These are phyloP conservation scores for Silurus asotus DNA, from an alignment of 2,113 vertebrate genomes.

Conservation along the genomic window DNA sequence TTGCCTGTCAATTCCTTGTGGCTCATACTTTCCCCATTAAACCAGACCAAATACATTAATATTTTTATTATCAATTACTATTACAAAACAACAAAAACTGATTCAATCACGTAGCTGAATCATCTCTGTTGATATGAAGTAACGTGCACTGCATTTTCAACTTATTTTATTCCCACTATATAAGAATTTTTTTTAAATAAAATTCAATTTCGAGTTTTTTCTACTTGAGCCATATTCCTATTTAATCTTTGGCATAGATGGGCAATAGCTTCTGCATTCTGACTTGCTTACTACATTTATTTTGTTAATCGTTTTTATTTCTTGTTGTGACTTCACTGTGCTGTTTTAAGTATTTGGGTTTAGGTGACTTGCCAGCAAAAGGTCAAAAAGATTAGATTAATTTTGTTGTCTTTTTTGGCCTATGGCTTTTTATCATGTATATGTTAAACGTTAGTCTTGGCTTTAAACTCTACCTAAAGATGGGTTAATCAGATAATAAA, in stretches of 20 bases:
- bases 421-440: not conserved
- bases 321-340: slow-evolving; percentile 6
- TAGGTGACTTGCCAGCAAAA: not conserved
- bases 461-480: not conserved
- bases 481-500: not conserved
- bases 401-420: not conserved
- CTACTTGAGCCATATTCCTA: not conserved
- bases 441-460: no score
- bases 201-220: not conserved
- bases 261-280: not conserved
- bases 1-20: not conserved
- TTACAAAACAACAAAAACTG: not conserved
- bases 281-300: not conserved
- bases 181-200: not conserved
- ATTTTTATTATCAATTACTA: not conserved
- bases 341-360: not conserved
- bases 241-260: not conserved
- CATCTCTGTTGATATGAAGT: not conserved
- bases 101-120: not conserved
- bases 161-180: not conserved
- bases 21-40: not conserved
- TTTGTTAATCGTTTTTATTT: not conserved
- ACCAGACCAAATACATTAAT: not conserved
- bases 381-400: not conserved
- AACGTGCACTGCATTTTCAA: not conserved